Evolutionary conservation across 2,888 invertebrate genomes (phyloP).

Genomic region (Phalera bucephala): DNA sequence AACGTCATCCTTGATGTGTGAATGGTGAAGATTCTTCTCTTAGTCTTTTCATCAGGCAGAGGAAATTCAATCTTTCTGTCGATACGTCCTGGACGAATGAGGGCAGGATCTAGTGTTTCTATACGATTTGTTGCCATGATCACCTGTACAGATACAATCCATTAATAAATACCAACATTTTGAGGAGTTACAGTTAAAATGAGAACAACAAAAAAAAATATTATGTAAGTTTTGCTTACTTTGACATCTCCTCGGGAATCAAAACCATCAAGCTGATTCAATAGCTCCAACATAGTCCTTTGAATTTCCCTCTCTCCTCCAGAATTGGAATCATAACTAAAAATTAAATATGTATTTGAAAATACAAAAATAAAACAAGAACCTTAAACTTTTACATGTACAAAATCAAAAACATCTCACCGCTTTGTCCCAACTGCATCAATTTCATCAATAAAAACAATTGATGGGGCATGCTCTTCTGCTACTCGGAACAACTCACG

Average conservation of each 20-base stretch:
- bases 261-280: constrained; percentile 99
- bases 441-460: constrained; percentile 99
- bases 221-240: no score
- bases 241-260: constrained; percentile 98
- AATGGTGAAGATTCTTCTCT: constrained; percentile 97
- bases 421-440: constrained; percentile 99
- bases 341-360: no score
- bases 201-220: no score
- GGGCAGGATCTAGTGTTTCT: constrained; percentile 98
- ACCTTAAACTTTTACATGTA: no score
- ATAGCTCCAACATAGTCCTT: constrained; percentile 98
- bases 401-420: no score
- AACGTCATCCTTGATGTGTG: constrained; percentile 99
- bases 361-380: no score
- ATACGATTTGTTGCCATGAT: constrained; percentile 99
- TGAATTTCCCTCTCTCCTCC: constrained; percentile 99
- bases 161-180: no score
- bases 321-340: constrained; percentile 97
- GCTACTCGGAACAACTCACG: constrained; percentile 99
- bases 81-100: constrained; percentile 99
- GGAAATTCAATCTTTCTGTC: constrained; percentile 99
- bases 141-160: constrained; percentile 85
- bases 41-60: constrained; percentile 99
- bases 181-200: no score
- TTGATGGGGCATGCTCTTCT: constrained; percentile 99